Percentiles rank a stretch among this genome's conserved stretches.
phyloP scores from a whole-genome alignment of 1,140 invertebrate genomes.

The Coptotermes formosanus region DNA sequence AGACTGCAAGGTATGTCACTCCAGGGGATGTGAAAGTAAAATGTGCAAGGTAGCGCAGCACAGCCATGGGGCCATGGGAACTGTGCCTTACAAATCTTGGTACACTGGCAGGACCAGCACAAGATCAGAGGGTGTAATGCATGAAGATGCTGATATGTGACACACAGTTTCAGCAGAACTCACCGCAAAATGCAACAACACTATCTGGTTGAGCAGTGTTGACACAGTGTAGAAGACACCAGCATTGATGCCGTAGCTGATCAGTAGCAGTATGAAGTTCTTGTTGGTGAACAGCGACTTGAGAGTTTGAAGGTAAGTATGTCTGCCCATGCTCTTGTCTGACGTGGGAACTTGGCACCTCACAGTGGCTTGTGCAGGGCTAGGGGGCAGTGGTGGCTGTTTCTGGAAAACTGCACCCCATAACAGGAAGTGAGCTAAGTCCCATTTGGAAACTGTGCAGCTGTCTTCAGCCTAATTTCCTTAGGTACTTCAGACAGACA shows the following conservation, averaged over 20 bases:
- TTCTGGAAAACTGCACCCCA: conserved; percentile 73
- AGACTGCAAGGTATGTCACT: too few species aligned
- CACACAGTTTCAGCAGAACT: conserved; percentile 37
- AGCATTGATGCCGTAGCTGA: conserved; percentile 69
- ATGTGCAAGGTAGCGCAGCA: too few species aligned
- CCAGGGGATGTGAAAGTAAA: too few species aligned
- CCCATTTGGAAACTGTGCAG: too few species aligned
- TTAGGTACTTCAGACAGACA: too few species aligned
- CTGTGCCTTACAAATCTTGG: too few species aligned
- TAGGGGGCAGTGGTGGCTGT: conserved; percentile 75
- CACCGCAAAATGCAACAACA: conserved; percentile 60
- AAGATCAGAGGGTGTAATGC: too few species aligned
- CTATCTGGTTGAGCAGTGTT: conserved; percentile 65
- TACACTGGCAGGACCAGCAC: too few species aligned
- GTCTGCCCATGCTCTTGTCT: conserved; percentile 32
- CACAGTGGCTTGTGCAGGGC: conserved; percentile 46
- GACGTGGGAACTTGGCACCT: background rate
- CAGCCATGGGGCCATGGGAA: too few species aligned
- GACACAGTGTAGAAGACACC: conserved; percentile 68
- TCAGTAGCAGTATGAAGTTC: conserved; percentile 58
- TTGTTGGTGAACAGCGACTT: conserved; percentile 55
- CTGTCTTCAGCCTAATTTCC: too few species aligned
- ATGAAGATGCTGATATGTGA: too few species aligned
- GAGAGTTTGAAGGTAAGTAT: conserved; percentile 40
- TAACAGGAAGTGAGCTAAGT: conserved; percentile 9